Evolutionary conservation across 2,113 vertebrate species (phyloP).

Genomic region (Colinus virginianus): DNA sequence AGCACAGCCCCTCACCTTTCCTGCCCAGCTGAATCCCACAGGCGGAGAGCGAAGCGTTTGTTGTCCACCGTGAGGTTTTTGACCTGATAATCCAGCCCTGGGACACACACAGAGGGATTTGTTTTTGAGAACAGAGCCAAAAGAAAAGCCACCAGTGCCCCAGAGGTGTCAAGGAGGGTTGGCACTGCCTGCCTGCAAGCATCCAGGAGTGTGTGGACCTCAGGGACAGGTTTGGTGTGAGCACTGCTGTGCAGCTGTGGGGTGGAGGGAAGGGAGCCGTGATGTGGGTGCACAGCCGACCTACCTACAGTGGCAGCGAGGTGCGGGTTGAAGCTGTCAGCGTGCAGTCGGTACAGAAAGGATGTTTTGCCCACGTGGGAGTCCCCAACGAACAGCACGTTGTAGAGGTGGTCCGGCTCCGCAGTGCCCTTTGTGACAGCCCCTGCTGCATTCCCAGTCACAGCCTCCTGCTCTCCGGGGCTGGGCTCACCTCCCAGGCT

Average conservation of each 20-base stretch:
- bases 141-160: neutral
- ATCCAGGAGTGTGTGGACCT: neutral
- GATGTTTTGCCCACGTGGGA: conserved; percentile 92
- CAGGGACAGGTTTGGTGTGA: neutral
- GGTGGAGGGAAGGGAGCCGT: neutral
- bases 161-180: neutral
- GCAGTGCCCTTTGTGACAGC: neutral
- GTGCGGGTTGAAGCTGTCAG: conserved; percentile 75
- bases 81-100: conserved; percentile 89
- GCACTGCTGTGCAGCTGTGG: neutral
- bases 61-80: conserved; percentile 86
- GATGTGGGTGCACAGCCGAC: neutral
- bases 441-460: neutral
- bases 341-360: conserved; percentile 85
- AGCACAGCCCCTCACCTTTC: conserved; percentile 83
- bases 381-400: conserved; percentile 89
- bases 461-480: neutral
- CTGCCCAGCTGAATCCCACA: conserved; percentile 97
- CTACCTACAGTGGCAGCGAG: conserved; percentile 87
- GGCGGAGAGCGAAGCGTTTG: conserved; percentile 80
- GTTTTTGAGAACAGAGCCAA: neutral
- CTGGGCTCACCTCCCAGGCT: neutral
- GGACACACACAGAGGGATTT: neutral
- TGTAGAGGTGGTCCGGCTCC: conserved; percentile 79
- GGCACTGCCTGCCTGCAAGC: neutral